phyloP scores from a whole-genome alignment of 1,140 invertebrate species.

The Eriosoma lanigerum region DNA sequence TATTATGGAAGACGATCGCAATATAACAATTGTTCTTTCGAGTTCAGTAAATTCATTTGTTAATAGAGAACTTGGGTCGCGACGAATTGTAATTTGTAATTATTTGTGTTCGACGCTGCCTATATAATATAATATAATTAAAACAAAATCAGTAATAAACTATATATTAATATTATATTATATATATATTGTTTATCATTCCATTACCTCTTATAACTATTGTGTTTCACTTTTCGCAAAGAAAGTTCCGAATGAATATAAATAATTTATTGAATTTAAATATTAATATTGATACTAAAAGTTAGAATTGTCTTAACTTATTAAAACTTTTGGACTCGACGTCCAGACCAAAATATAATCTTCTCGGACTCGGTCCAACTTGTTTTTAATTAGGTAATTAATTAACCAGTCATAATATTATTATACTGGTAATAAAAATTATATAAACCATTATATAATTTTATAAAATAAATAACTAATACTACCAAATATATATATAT shows the following conservation, averaged over 20 bases:
- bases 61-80: no score
- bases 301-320: neutral
- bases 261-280: neutral
- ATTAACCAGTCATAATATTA: constrained; percentile 1
- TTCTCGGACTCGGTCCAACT: constrained; percentile 34
- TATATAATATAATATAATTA: no score
- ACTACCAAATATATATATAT: no score
- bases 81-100: no score
- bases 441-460: no score
- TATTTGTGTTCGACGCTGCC: no score
- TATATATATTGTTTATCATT: neutral
- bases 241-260: neutral
- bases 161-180: neutral
- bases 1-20: neutral
- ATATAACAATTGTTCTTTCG: neutral
- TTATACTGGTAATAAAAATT: neutral
- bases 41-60: neutral
- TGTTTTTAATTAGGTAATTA: neutral
- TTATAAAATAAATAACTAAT: no score
- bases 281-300: constrained; percentile 1
- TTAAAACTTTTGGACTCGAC: constrained; percentile 8
- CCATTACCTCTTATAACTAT: neutral
- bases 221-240: neutral
- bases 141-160: no score
- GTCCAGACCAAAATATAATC: constrained; percentile 43